These are phyloP conservation scores for Thumatha senex DNA, from an alignment of 2,888 invertebrate species.

Conservation along the genomic window DNA sequence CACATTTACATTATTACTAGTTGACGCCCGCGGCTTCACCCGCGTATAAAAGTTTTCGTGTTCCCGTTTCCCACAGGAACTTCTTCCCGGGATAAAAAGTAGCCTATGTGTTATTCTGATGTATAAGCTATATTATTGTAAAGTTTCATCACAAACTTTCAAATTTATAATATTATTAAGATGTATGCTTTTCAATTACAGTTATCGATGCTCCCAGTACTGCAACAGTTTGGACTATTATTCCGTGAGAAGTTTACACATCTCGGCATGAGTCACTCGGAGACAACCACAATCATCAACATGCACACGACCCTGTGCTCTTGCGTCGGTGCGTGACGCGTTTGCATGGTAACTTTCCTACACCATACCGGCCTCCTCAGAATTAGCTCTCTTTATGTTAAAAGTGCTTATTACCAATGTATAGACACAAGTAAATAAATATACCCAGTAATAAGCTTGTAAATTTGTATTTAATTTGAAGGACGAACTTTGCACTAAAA, in stretches of 20 bases:
- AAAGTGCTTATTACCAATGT: neutral
- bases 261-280: slow-evolving; percentile 85
- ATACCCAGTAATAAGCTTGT: neutral
- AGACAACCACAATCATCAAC: slow-evolving; percentile 89
- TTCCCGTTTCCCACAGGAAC: too few species aligned
- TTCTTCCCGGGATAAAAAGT: too few species aligned
- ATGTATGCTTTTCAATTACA: slow-evolving; percentile 56
- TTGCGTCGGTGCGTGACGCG: slow-evolving; percentile 86
- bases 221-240: slow-evolving; percentile 89
- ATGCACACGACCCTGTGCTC: slow-evolving; percentile 87
- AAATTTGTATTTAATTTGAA: too few species aligned
- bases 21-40: too few species aligned
- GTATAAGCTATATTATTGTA: too few species aligned
- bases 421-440: neutral
- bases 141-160: neutral
- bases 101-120: too few species aligned
- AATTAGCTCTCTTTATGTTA: slow-evolving; percentile 16
- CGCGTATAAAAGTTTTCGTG: too few species aligned
- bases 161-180: too few species aligned
- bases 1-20: too few species aligned
- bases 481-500: too few species aligned
- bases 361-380: slow-evolving; percentile 57
- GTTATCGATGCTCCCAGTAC: slow-evolving; percentile 86
- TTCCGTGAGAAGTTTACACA: slow-evolving; percentile 85
- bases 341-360: slow-evolving; percentile 73